phyloP scores from a whole-genome alignment of 2,888 invertebrate genomes.

The Athalia rosae region DNA sequence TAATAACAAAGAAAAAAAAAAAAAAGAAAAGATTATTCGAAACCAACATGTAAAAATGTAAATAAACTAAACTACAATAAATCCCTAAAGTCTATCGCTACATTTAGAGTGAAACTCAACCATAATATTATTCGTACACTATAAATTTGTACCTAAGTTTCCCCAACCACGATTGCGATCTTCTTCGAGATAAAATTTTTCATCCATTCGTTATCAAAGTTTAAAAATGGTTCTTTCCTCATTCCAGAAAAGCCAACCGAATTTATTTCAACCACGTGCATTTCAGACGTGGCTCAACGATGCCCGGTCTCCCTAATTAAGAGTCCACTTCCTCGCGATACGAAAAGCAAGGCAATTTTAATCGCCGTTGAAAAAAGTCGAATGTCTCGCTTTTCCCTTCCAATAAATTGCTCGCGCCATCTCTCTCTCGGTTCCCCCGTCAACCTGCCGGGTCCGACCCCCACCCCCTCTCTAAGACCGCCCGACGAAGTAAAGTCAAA shows the following conservation, averaged over 20 bases:
- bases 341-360: neutral
- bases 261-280: neutral
- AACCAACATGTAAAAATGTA: constrained; percentile 69
- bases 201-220: neutral
- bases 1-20: too few species aligned
- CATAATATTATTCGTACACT: too few species aligned
- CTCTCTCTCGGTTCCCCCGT: neutral
- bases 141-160: too few species aligned
- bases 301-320: constrained; percentile 21
- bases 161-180: too few species aligned
- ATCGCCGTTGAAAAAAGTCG: constrained; percentile 2
- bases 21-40: neutral
- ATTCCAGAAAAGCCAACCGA: neutral
- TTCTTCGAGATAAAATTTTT: neutral
- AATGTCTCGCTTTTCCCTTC: neutral
- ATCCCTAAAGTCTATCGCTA: neutral
- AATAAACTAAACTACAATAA: constrained; percentile 59
- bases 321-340: neutral
- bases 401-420: neutral
- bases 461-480: constrained; percentile 64
- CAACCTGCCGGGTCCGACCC: too few species aligned
- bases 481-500: constrained; percentile 9
- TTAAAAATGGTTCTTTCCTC: neutral
- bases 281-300: neutral
- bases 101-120: too few species aligned